These are phyloP conservation scores for Plectrocnemia conspersa DNA, from an alignment of 1,140 invertebrate genomes.

Conservation along the genomic window DNA sequence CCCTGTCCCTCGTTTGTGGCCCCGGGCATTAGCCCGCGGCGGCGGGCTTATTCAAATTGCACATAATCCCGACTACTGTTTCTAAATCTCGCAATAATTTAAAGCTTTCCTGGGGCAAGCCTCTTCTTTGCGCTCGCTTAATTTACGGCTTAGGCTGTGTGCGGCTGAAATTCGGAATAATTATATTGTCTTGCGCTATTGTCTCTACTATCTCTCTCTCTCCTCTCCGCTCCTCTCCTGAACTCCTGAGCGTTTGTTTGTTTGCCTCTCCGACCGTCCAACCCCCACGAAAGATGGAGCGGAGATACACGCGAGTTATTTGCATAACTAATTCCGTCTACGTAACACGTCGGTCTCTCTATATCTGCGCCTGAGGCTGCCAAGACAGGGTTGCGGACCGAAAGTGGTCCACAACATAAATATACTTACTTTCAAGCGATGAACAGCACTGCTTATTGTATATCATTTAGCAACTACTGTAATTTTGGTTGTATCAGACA, in stretches of 20 bases:
- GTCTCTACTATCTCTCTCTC: no score
- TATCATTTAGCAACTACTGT: no score
- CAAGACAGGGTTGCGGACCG: no score
- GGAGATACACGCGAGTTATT: slow-evolving; percentile 23
- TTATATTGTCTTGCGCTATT: slow-evolving; percentile 34
- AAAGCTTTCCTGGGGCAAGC: slow-evolving; percentile 32
- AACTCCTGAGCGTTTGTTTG: no score
- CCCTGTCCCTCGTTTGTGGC: not conserved
- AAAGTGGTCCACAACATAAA: no score
- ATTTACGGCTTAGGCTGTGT: slow-evolving; percentile 32
- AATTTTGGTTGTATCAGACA: no score
- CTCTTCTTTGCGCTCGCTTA: slow-evolving; percentile 35
- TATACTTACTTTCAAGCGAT: no score
- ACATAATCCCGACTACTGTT: slow-evolving; percentile 35
- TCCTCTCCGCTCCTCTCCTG: no score
- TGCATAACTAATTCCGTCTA: slow-evolving; percentile 33
- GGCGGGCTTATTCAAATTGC: slow-evolving; percentile 34
- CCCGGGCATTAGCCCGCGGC: not conserved
- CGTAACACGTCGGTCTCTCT: slow-evolving; percentile 17
- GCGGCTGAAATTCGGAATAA: slow-evolving; percentile 34
- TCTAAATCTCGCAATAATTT: slow-evolving; percentile 37
- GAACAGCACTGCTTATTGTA: no score
- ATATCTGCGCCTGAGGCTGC: not conserved
- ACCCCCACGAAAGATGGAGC: slow-evolving; percentile 1
- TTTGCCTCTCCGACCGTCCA: slow-evolving; percentile 15